phyloP scores from a whole-genome alignment of 2,797 vertebrate species.

The Kryptolebias ocellatus region DNA sequence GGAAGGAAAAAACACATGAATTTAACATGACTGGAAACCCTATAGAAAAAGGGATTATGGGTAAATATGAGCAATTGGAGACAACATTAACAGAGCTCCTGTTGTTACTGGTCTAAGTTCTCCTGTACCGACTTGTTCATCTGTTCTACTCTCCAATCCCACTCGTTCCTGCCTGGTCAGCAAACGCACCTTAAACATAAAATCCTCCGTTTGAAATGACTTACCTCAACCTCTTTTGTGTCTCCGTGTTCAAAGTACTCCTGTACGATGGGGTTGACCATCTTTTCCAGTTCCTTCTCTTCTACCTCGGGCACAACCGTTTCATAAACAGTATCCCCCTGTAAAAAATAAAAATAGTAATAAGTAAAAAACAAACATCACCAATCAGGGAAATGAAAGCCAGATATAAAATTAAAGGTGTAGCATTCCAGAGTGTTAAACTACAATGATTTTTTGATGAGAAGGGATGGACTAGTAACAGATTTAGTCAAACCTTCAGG shows the following conservation, averaged over 20 bases:
- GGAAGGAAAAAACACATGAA: not conserved
- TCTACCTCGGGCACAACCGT: conserved; percentile 88
- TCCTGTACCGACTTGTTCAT: too few species aligned
- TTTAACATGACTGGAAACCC: not conserved
- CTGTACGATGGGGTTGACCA: conserved; percentile 88
- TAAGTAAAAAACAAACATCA: not conserved
- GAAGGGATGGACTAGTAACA: too few species aligned
- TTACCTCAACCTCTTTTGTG: conserved; percentile 88
- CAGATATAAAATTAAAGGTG: too few species aligned
- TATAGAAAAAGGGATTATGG: too few species aligned
- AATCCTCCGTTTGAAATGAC: not conserved
- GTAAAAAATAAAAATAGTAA: conserved; percentile 1
- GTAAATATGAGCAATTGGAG: not conserved
- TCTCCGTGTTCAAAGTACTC: conserved; percentile 93
- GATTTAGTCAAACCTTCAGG: too few species aligned
- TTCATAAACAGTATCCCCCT: conserved; percentile 89
- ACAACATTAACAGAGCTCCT: not conserved
- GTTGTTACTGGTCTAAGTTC: too few species aligned
- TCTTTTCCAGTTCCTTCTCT: conserved; percentile 85
- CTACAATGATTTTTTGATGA: too few species aligned
- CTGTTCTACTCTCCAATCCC: not conserved
- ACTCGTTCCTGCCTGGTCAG: not conserved
- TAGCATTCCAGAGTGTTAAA: too few species aligned
- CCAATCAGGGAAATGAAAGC: too few species aligned
- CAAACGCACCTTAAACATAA: not conserved